phyloP scores from a whole-genome alignment of 2,113 vertebrate genomes.

The Perognathus longimembris region DNA sequence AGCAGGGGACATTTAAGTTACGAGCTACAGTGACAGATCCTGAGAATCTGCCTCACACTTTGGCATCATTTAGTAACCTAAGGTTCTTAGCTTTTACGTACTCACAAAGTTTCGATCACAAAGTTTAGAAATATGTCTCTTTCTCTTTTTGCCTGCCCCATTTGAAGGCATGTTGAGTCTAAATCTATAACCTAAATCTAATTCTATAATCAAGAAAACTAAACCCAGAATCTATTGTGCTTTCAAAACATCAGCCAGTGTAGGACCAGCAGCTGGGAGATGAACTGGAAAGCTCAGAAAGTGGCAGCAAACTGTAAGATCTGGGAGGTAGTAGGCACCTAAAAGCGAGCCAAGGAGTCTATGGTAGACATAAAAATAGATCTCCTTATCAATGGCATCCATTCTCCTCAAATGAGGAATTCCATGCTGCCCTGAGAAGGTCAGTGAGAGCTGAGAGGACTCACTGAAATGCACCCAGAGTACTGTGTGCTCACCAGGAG shows the following conservation, averaged over 20 bases:
- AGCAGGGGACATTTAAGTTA: background rate
- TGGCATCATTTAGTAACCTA: background rate
- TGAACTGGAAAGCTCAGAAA: slow-evolving; percentile 11
- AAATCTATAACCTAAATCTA: no score
- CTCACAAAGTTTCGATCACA: background rate
- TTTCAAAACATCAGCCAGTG: background rate
- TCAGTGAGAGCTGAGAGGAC: slow-evolving; percentile 63
- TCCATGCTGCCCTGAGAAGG: slow-evolving; percentile 65
- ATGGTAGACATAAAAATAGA: slow-evolving; percentile 9
- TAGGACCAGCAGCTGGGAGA: background rate
- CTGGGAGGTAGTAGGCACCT: background rate
- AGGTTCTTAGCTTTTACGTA: background rate
- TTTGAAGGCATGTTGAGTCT: background rate
- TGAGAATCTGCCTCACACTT: background rate
- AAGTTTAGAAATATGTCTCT: background rate
- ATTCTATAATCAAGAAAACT: background rate
- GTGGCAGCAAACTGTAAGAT: background rate
- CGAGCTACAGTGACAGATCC: background rate
- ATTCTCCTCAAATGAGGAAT: slow-evolving; percentile 20
- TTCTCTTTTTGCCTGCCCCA: background rate
- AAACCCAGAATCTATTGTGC: background rate
- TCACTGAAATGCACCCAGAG: slow-evolving; percentile 70
- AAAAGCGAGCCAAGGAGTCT: background rate
- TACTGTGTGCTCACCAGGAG: slow-evolving; percentile 64
- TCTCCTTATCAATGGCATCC: background rate